phyloP scores from a whole-genome alignment of 92 coral and sea anemone species.

The Blastomussa wellsi region DNA sequence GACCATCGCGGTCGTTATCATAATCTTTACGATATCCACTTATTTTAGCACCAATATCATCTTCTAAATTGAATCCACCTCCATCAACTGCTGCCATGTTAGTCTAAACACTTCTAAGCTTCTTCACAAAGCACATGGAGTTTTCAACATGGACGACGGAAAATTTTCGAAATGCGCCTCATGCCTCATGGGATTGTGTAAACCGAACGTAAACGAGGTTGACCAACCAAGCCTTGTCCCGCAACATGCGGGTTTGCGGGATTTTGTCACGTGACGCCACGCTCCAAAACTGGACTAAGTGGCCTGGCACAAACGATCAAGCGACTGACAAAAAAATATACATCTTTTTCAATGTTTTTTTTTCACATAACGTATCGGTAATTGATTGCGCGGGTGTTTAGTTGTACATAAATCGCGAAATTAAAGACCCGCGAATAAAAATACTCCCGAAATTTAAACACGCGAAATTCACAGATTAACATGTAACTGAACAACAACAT shows the following conservation, averaged over 20 bases:
- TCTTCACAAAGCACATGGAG: neutral
- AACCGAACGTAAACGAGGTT: constrained; percentile 51
- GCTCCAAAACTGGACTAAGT: no score
- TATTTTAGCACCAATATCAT: constrained; percentile 71
- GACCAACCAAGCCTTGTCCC: neutral
- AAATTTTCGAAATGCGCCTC: neutral
- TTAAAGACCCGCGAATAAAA: no score
- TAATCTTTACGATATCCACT: constrained; percentile 67
- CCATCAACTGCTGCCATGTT: constrained; percentile 61
- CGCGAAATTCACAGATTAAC: no score
- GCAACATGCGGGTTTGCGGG: neutral
- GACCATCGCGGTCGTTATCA: constrained; percentile 62
- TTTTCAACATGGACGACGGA: constrained; percentile 34
- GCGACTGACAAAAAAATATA: no score
- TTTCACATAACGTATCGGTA: no score
- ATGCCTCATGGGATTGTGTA: constrained; percentile 31
- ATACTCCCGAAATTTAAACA: no score
- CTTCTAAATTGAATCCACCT: constrained; percentile 52
- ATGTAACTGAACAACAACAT: no score
- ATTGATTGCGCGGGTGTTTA: no score
- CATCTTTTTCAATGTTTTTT: no score
- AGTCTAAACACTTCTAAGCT: neutral
- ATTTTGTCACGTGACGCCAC: no score
- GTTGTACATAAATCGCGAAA: no score
- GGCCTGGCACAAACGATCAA: no score